Conservation (phyloP, 2,113 vertebrate species). For the Gavia stellata region DNA sequence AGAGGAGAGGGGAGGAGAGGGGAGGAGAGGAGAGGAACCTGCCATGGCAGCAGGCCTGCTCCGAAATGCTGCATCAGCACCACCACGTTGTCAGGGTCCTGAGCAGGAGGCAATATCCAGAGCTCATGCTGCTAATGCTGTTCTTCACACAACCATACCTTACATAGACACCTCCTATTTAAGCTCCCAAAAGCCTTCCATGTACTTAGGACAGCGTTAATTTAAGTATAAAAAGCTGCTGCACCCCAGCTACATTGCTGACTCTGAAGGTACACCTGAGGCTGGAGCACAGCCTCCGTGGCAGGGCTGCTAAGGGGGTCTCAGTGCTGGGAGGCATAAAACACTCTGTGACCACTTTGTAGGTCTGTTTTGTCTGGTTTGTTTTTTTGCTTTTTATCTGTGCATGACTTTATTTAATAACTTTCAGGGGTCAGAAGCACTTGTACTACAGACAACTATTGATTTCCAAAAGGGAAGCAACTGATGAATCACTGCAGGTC, state of each 20-base stretch:
- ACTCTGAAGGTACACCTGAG: background rate
- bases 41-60: background rate
- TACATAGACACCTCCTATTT: background rate
- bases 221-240: background rate
- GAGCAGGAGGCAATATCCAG: background rate
- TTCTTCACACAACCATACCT: background rate
- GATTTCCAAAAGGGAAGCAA: background rate
- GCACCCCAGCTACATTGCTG: background rate
- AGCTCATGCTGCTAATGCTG: rapidly evolving
- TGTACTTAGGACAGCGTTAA: background rate
- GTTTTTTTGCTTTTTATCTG: background rate
- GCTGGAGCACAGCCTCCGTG: rapidly evolving
- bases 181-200: background rate
- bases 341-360: no score
- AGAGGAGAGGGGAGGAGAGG: background rate
- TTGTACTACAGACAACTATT: background rate
- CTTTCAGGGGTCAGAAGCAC: background rate
- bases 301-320: background rate
- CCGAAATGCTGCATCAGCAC: rapidly evolving
- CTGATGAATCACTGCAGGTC: background rate
- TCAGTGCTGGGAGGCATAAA: background rate
- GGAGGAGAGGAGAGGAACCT: background rate
- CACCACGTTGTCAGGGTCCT: background rate
- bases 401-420: background rate
- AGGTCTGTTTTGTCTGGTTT: background rate